These are phyloP conservation scores for Ceramica pisi DNA, from an alignment of 2,888 invertebrate species.

Conservation along the genomic window DNA sequence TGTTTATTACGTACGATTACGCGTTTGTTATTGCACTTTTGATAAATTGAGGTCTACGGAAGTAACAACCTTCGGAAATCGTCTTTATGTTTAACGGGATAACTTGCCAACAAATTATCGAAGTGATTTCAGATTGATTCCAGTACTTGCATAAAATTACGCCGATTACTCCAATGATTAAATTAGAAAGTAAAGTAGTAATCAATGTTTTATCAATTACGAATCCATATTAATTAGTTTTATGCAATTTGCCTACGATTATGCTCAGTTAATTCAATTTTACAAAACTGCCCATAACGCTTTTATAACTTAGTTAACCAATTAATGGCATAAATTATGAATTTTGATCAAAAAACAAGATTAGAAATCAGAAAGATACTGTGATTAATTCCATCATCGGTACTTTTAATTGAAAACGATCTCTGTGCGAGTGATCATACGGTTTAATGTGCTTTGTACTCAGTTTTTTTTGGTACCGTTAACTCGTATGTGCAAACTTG, in stretches of 20 bases:
- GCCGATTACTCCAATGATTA: constrained; percentile 18
- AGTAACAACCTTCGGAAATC: constrained; percentile 50
- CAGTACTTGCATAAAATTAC: constrained; percentile 8
- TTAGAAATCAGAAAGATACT: constrained; percentile 59
- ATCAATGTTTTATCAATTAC: constrained; percentile 54
- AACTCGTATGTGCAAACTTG: constrained; percentile 74
- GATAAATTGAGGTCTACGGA: constrained; percentile 59
- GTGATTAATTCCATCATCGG: constrained; percentile 40
- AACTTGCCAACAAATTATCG: not conserved
- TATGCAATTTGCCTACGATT: constrained; percentile 10
- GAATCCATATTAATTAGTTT: constrained; percentile 28
- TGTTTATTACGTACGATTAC: constrained; percentile 53
- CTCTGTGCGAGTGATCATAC: constrained; percentile 29
- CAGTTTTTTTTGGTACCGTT: constrained; percentile 76
- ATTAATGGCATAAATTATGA: constrained; percentile 43
- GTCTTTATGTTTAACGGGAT: not conserved
- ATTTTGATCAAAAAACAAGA: constrained; percentile 53
- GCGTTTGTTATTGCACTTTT: constrained; percentile 56
- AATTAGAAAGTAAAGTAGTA: constrained; percentile 47
- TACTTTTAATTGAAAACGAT: constrained; percentile 33
- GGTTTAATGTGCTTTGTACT: constrained; percentile 50
- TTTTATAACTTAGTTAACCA: constrained; percentile 47
- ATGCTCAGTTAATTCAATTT: constrained; percentile 41
- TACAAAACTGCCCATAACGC: constrained; percentile 27
- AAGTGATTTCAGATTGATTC: constrained; percentile 10